Percentiles rank a stretch among this genome's conserved stretches.
Evolutionary conservation across 2,113 vertebrate genomes (phyloP).

Genomic region (Dicrurus megarhynchus): DNA sequence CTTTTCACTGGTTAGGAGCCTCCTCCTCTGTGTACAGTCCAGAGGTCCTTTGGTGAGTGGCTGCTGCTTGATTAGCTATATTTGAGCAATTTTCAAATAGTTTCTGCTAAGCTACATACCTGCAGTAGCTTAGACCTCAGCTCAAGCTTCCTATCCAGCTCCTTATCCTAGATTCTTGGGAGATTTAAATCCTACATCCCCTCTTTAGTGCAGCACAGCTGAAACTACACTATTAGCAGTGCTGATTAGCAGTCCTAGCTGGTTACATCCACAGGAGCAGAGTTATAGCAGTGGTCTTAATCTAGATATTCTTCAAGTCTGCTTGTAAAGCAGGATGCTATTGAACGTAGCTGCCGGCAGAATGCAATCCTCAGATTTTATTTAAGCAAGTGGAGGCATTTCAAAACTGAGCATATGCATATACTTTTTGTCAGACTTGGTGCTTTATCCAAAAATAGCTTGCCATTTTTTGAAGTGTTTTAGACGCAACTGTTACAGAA

Average conservation of each 20-base stretch:
- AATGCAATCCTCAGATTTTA: neutral
- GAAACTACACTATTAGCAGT: neutral
- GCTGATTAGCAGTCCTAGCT: neutral
- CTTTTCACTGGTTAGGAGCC: neutral
- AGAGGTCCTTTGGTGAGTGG: neutral
- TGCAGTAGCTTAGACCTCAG: neutral
- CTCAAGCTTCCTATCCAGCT: neutral
- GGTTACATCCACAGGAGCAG: neutral
- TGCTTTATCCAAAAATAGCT: slow-evolving; percentile 34
- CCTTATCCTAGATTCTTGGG: slow-evolving; percentile 14
- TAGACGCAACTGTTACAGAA: neutral
- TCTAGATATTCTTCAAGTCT: neutral
- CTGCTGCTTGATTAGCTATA: neutral
- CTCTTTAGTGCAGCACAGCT: neutral
- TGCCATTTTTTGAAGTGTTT: slow-evolving; percentile 5
- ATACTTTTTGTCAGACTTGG: neutral
- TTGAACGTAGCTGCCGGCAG: neutral
- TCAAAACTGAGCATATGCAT: neutral
- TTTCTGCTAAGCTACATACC: neutral
- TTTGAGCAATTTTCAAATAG: neutral
- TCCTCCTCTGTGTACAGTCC: neutral
- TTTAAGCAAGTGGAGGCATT: neutral
- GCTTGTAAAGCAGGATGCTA: neutral
- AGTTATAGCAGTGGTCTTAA: neutral
- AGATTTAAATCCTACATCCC: neutral